Evolutionary conservation across 2,797 vertebrate genomes (phyloP).

Genomic region (Rhabdophis nuchalis): DNA sequence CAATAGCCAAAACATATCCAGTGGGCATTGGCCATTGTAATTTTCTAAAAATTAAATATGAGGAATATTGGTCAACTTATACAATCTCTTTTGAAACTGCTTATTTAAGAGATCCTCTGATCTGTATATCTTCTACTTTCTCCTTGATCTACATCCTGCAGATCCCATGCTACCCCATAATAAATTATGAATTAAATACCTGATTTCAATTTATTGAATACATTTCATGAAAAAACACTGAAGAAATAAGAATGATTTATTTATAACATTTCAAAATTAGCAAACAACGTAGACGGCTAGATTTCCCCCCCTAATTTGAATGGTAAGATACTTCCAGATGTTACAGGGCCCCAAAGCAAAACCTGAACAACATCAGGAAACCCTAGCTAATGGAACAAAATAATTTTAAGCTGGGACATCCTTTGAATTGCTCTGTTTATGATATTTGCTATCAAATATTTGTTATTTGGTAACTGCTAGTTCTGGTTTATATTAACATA

Average conservation of each 20-base stretch:
- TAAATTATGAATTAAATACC: neutral
- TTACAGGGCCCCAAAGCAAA: conserved; percentile 2
- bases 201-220: neutral
- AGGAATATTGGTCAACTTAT: neutral
- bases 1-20: neutral
- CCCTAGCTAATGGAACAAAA: conserved; percentile 1
- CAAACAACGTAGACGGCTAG: neutral
- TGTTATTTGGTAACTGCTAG: conserved; percentile 8
- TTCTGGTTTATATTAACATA: conserved; percentile 25
- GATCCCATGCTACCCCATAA: neutral
- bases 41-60: neutral
- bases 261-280: neutral
- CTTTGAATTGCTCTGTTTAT: conserved; percentile 26
- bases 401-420: conserved; percentile 14
- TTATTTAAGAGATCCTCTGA: neutral
- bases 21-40: neutral
- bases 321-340: conserved; percentile 15
- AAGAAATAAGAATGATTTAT: neutral
- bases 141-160: neutral
- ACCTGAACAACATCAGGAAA: conserved; percentile 17
- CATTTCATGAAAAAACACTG: neutral
- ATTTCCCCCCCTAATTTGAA: neutral
- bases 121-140: neutral
- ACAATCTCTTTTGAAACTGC: neutral
- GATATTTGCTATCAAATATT: conserved; percentile 26